Evolutionary conservation across 2,797 vertebrate genomes (phyloP).

Genomic region (Hirundo rustica): DNA sequence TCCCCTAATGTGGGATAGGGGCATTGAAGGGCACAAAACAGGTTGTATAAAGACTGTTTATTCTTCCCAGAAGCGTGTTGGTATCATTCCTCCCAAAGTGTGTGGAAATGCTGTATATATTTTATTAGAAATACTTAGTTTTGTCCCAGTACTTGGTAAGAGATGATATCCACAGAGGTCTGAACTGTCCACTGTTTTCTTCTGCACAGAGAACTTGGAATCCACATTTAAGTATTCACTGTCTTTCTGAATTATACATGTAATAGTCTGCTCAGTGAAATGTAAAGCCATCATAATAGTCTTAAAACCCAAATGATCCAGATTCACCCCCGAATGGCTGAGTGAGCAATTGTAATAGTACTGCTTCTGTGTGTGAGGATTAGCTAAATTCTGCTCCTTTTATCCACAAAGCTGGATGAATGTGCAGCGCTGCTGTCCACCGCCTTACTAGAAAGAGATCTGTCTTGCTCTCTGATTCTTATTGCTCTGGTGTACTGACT

Average conservation of each 20-base stretch:
- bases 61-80: not conserved
- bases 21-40: not conserved
- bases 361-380: not conserved
- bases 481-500: not conserved
- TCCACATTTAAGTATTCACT: not conserved
- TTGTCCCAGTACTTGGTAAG: not conserved
- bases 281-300: constrained; percentile 26
- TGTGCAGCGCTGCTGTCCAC: not conserved
- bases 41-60: not conserved
- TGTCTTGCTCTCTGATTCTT: not conserved
- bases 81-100: not conserved
- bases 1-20: not conserved
- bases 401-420: constrained; percentile 19
- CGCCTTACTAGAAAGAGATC: not conserved
- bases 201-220: not conserved
- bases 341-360: constrained; percentile 20
- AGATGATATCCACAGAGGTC: not conserved
- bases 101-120: not conserved
- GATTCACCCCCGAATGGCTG: constrained; percentile 39
- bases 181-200: not conserved
- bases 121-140: not conserved
- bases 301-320: constrained; percentile 40
- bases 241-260: not conserved
- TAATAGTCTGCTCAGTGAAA: constrained; percentile 38
- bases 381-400: constrained; percentile 38